Percentiles rank a stretch among this genome's conserved stretches.
These are phyloP conservation scores for Oreotrochilus melanogaster DNA, from an alignment of 2,113 vertebrate species.

Conservation along the genomic window DNA sequence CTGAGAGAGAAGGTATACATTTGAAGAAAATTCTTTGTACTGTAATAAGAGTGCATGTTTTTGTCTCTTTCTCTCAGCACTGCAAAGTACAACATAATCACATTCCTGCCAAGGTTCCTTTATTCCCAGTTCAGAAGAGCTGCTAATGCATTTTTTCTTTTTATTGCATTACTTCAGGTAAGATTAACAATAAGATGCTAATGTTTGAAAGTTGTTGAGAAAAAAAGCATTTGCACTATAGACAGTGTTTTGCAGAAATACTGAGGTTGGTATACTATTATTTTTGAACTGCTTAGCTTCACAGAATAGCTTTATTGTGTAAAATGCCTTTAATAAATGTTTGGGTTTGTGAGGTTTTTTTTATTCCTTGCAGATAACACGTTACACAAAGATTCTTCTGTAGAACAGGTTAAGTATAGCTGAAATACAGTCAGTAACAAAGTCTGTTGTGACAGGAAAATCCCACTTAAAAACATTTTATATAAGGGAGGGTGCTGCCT, in stretches of 20 bases:
- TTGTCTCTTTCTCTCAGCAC: slow-evolving; percentile 86
- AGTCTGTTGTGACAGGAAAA: not conserved
- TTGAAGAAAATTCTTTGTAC: not conserved
- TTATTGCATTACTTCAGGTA: slow-evolving; percentile 99
- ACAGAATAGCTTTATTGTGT: not conserved
- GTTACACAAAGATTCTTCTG: not conserved
- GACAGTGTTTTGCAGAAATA: not conserved
- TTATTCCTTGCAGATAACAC: not conserved
- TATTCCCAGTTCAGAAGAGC: slow-evolving; percentile 99
- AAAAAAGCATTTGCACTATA: not conserved
- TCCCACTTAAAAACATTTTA: not conserved
- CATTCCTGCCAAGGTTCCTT: slow-evolving; percentile 97
- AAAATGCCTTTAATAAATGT: not conserved
- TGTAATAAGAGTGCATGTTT: not conserved
- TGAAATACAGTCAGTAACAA: not conserved
- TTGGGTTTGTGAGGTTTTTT: not conserved
- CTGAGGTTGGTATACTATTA: not conserved
- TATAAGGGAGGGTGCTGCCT: not conserved
- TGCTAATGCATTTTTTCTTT: slow-evolving; percentile 98
- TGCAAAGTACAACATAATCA: slow-evolving; percentile 98
- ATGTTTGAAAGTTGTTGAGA: not conserved
- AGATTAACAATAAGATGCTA: slow-evolving; percentile 32
- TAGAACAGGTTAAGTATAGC: not conserved
- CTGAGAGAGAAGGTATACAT: not conserved
- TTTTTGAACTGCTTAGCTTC: not conserved